phyloP scores from a whole-genome alignment of 2,113 vertebrate species.

The Tyto alba region DNA sequence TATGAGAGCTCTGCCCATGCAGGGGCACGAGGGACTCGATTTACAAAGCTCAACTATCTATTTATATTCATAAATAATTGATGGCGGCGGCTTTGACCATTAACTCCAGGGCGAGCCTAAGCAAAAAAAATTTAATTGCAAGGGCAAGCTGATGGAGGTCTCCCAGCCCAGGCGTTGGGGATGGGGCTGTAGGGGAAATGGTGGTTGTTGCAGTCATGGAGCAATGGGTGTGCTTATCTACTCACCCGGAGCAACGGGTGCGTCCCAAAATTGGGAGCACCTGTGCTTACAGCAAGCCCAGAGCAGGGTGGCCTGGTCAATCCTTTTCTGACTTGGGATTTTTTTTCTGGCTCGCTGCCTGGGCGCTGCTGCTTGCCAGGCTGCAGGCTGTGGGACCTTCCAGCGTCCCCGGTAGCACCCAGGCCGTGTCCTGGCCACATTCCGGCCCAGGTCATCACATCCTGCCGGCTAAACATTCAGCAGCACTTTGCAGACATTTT shows the following conservation, averaged over 20 bases:
- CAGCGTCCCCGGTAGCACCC: not conserved
- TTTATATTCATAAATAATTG: constrained; percentile 26
- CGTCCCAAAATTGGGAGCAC: fast-evolving
- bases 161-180: not conserved
- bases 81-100: constrained; percentile 5
- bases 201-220: not conserved
- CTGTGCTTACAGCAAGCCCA: fast-evolving
- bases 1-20: not conserved
- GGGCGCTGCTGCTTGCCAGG: not conserved
- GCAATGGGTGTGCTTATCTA: too few relatives aligned
- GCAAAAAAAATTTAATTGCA: not conserved
- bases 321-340: not conserved
- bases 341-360: not conserved
- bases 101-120: not conserved
- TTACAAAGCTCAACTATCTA: not conserved
- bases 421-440: not conserved
- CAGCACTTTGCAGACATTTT: not conserved
- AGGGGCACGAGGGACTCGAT: not conserved
- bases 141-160: not conserved
- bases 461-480: not conserved
- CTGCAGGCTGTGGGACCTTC: not conserved
- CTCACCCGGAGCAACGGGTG: fast-evolving
- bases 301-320: not conserved
- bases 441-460: not conserved
- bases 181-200: not conserved